Evolutionary conservation across 2,888 invertebrate genomes (phyloP).

Genomic region (Pristionchus arcanus): DNA sequence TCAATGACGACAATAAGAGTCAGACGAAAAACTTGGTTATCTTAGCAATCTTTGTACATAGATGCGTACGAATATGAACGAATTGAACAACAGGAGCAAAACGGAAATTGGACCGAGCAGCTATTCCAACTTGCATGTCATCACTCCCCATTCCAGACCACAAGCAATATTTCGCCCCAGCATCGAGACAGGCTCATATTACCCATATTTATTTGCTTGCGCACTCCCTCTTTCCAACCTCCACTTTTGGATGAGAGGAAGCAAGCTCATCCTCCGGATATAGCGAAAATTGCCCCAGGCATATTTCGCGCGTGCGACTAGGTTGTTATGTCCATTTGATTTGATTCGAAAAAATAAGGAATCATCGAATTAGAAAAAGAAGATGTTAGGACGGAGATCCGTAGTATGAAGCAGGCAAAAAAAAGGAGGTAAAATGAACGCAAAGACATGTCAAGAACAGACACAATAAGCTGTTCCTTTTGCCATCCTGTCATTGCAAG

Average conservation of each 20-base stretch:
- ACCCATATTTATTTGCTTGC: conserved; percentile 45
- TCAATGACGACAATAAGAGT: not conserved
- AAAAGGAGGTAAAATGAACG: not conserved
- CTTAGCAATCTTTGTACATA: not conserved
- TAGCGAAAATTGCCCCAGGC: conserved; percentile 40
- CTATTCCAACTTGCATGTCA: not conserved
- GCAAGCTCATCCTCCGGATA: conserved; percentile 12
- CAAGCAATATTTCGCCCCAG: not conserved
- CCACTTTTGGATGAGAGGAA: not conserved
- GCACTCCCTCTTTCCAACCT: conserved; percentile 18
- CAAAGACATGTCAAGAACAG: not conserved
- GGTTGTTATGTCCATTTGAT: conserved; percentile 8
- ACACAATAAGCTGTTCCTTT: not conserved
- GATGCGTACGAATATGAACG: too few relatives aligned
- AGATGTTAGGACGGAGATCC: not conserved
- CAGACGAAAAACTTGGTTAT: not conserved
- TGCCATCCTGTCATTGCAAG: not conserved
- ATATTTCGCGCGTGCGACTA: not conserved
- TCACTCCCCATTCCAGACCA: not conserved
- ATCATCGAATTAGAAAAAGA: not conserved
- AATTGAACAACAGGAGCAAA: not conserved
- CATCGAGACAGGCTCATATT: conserved; percentile 7
- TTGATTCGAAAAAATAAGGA: not conserved
- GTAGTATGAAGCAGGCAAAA: not conserved
- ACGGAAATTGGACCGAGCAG: not conserved